Evolutionary conservation across 2,888 invertebrate species (phyloP), one percentile per base, ranked within the genome.

Genomic region (Criorhina ranunculi): DNA sequence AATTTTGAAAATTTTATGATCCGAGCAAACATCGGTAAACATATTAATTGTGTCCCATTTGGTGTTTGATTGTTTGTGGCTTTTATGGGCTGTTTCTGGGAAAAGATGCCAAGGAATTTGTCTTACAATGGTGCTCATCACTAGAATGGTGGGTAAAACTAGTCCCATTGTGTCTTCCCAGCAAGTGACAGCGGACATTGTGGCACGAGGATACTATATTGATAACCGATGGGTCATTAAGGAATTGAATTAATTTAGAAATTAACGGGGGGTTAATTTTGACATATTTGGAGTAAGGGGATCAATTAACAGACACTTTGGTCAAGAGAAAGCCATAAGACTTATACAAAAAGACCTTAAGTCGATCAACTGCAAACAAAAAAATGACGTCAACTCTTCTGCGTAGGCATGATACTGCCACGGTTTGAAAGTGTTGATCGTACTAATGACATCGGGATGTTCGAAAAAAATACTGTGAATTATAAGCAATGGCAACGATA

Each of bases 21-120:
- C 53, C 67, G n/a, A 40, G 49, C 73, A 73, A 83, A 67, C 66
- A 72, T 73, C 55, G 67, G 67, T 79, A 51, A 69, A 83, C 73
- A 83, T 79, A 83, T 73, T 83, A 83, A 83, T 79, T 69, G 72
- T 83, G 66, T 59, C 78, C 60, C 59, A 46, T 82, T 78, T 72
- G 72, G 66, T 46, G 49, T 40, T 57, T 55, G 78, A 79, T 79
- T 83, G 73, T 79, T 69, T 72, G 40, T 57, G n/a, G n/a, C 31
- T 77, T 67, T 77, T 59, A 59, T 51, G 46, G 51, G 19, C 29
- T 15, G 44, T 67, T 69, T 59, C 37, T n/a, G 33, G 29, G 53
- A 62, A 64, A 15, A 53, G 42, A 11, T 49, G 24, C 24, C 24
- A 4, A 3, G 4, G 59, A 42, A 29, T n/a, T n/a, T 31, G 40